Evolutionary conservation across 2,888 invertebrate species (phyloP).

Genomic region (Clunio marinus): DNA sequence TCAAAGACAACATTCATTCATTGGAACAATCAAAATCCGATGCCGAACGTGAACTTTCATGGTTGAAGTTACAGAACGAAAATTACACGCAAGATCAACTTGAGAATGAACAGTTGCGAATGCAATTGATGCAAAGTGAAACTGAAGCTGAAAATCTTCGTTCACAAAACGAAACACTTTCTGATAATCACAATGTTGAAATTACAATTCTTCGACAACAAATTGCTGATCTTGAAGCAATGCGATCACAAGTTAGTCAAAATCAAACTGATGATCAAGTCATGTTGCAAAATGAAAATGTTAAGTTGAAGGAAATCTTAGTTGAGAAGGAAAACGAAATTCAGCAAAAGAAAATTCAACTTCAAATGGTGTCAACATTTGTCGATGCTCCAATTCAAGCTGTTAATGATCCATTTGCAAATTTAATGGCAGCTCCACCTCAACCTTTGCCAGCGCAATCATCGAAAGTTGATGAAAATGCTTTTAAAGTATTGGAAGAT

Average conservation of each 20-base stretch:
- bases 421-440: background rate
- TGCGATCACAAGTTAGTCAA: constrained; percentile 49
- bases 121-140: constrained; percentile 52
- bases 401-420: constrained; percentile 38
- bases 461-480: background rate
- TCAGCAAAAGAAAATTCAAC: constrained; percentile 48
- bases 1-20: constrained; percentile 46
- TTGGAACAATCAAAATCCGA: constrained; percentile 46
- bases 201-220: constrained; percentile 16
- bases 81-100: constrained; percentile 48
- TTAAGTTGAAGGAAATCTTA: constrained; percentile 55
- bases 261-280: constrained; percentile 52
- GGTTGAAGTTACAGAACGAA: constrained; percentile 49
- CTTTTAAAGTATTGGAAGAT: constrained; percentile 12
- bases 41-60: constrained; percentile 46
- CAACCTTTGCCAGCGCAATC: background rate
- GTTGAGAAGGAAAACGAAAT: constrained; percentile 53
- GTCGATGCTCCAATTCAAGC: constrained; percentile 39
- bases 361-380: constrained; percentile 45
- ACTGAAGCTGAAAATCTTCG: constrained; percentile 50
- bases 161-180: constrained; percentile 47
- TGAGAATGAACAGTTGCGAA: constrained; percentile 49
- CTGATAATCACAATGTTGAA: constrained; percentile 44
- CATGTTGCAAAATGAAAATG: constrained; percentile 56
- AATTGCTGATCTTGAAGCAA: constrained; percentile 47